Percentiles rank a stretch among this genome's conserved stretches.
Conservation (phyloP, 2,888 invertebrate genomes). For the Hypsopygia costalis region DNA sequence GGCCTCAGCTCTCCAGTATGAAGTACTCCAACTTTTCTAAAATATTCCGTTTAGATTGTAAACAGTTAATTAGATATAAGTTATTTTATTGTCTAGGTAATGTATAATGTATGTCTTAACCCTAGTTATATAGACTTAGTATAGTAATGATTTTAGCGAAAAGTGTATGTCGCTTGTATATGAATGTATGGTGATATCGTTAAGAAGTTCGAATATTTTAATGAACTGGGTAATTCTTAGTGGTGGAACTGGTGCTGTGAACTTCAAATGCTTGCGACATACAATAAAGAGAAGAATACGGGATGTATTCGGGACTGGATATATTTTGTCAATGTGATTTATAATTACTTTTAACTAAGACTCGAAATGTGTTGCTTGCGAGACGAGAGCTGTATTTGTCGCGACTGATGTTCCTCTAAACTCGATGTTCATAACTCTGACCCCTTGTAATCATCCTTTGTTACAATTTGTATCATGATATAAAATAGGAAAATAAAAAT, state of each 20-base stretch:
- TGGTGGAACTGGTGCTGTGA: slow-evolving; percentile 71
- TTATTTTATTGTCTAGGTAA: slow-evolving; percentile 71
- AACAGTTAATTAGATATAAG: slow-evolving; percentile 70
- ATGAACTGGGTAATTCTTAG: slow-evolving; percentile 38
- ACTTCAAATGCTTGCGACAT: slow-evolving; percentile 71
- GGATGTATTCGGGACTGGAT: slow-evolving; percentile 56
- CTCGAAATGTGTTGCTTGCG: slow-evolving; percentile 61
- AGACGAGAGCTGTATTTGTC: slow-evolving; percentile 55
- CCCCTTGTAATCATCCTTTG: slow-evolving; percentile 68
- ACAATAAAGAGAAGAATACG: slow-evolving; percentile 42
- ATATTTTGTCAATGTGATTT: slow-evolving; percentile 51
- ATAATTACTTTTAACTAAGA: slow-evolving; percentile 57
- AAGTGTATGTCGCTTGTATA: slow-evolving; percentile 71
- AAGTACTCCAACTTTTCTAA: slow-evolving; percentile 36
- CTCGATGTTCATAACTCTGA: slow-evolving; percentile 51
- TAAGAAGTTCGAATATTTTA: slow-evolving; percentile 28
- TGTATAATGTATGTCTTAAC: slow-evolving; percentile 71
- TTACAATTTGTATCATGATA: slow-evolving; percentile 75
- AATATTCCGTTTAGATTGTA: slow-evolving; percentile 67
- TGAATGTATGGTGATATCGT: slow-evolving; percentile 51
- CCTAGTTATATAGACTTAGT: slow-evolving; percentile 59
- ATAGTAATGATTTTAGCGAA: slow-evolving; percentile 59
- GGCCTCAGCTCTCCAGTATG: slow-evolving; percentile 39
- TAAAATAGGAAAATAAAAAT: slow-evolving; percentile 73
- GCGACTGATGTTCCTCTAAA: slow-evolving; percentile 73